These are phyloP conservation scores for Enteromius anoplus DNA, from an alignment of 2,797 vertebrate species.

Conservation along the genomic window DNA sequence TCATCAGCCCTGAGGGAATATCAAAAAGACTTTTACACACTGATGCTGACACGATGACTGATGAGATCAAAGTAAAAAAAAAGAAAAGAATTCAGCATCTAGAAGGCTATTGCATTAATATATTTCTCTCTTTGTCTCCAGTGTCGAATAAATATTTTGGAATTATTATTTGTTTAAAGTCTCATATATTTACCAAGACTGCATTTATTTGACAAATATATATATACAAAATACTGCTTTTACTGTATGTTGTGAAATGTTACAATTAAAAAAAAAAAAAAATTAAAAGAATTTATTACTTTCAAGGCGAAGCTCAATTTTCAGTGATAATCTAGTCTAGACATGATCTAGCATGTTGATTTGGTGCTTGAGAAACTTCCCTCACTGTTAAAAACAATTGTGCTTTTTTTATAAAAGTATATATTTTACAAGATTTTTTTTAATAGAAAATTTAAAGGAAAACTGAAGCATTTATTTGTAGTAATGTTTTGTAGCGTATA, in stretches of 20 bases:
- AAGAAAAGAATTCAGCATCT: no score
- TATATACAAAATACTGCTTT: no score
- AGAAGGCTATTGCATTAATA: background rate
- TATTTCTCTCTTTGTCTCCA: background rate
- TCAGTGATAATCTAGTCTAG: background rate
- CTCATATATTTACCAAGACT: background rate
- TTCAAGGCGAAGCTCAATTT: background rate
- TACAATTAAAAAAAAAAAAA: background rate
- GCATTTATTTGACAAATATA: background rate
- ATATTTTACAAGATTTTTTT: background rate
- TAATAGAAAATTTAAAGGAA: background rate
- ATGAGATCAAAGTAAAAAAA: background rate
- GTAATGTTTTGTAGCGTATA: background rate
- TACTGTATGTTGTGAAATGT: background rate
- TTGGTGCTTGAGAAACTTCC: background rate
- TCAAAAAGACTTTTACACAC: background rate
- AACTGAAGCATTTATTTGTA: background rate
- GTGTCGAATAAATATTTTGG: background rate
- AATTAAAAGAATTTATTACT: background rate
- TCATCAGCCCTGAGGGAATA: slow-evolving; percentile 20
- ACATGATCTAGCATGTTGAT: background rate
- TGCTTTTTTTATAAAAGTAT: background rate
- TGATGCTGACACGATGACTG: background rate
- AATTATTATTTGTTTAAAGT: background rate
- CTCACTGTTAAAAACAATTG: background rate